A percentile compares a stretch with the other conserved stretches of the same genome.
These are phyloP conservation scores for Brachypteracias leptosomus DNA, from an alignment of 2,113 vertebrate species.

Conservation along the genomic window DNA sequence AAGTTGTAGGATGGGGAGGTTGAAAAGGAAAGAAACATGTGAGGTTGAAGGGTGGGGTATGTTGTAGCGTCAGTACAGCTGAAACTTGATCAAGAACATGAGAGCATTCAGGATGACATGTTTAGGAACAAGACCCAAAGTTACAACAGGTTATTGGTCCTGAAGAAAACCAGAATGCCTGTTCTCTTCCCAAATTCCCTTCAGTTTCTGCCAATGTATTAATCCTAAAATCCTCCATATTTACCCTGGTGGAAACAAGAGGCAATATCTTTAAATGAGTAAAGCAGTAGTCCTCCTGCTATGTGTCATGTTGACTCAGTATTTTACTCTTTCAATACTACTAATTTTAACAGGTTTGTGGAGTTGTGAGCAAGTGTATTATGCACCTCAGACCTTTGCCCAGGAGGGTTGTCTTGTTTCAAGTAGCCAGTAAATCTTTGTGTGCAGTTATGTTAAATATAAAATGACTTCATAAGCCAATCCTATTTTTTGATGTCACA, in stretches of 20 bases:
- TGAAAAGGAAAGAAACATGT: not conserved
- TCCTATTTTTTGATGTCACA: slow-evolving; percentile 20
- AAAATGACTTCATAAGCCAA: slow-evolving; percentile 46
- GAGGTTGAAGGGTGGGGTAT: accelerated
- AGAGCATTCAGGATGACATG: not conserved
- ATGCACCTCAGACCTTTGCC: not conserved
- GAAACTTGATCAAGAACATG: not conserved
- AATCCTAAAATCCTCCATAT: not conserved
- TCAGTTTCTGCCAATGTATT: not conserved
- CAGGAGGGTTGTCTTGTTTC: not conserved
- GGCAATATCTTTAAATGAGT: accelerated
- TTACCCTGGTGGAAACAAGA: not conserved
- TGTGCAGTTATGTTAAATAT: not conserved
- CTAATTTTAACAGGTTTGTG: not conserved
- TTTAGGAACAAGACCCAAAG: not conserved
- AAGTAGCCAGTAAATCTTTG: slow-evolving; percentile 9
- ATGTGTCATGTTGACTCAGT: not conserved
- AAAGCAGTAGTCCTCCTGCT: not conserved
- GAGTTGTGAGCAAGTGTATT: not conserved
- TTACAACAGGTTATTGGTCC: not conserved
- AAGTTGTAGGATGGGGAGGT: not conserved
- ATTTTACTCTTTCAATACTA: not conserved
- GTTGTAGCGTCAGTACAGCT: not conserved
- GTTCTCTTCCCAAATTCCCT: not conserved
- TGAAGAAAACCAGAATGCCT: not conserved